These are phyloP conservation scores for Papilio dardanus DNA, from an alignment of 1,140 invertebrate species.

Conservation along the genomic window DNA sequence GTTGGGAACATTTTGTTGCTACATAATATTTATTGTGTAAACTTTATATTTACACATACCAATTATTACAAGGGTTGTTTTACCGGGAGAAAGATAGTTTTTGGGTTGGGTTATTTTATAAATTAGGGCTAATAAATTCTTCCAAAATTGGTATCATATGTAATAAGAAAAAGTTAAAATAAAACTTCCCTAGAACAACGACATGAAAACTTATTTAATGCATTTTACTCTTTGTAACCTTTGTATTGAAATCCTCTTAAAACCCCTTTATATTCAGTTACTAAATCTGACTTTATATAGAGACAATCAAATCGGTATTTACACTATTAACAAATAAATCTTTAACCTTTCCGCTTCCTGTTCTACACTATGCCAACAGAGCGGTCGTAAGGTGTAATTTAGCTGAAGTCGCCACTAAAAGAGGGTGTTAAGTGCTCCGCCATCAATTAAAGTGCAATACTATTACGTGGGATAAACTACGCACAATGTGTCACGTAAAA, in stretches of 20 bases:
- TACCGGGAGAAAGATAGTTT: background rate
- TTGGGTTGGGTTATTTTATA: background rate
- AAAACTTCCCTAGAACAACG: too few relatives aligned
- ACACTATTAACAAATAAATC: background rate
- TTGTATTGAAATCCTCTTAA: background rate
- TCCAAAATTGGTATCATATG: too few relatives aligned
- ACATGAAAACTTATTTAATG: too few relatives aligned
- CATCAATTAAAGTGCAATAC: slow-evolving; percentile 24
- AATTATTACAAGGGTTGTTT: background rate
- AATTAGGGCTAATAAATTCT: too few relatives aligned
- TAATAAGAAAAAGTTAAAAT: too few relatives aligned
- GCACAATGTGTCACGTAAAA: background rate
- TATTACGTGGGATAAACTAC: slow-evolving; percentile 20
- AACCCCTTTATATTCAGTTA: background rate
- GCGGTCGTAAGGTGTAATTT: slow-evolving; percentile 15
- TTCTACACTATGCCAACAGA: background rate
- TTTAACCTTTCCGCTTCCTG: background rate
- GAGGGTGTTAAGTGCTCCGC: slow-evolving; percentile 21
- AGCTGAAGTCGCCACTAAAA: slow-evolving; percentile 20
- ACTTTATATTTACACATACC: background rate
- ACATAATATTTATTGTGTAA: background rate
- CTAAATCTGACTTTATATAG: background rate
- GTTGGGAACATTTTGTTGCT: background rate
- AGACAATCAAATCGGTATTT: background rate
- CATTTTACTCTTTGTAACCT: too few relatives aligned